phyloP scores from a whole-genome alignment of 1,140 invertebrate genomes.

The Andrena cerasifolii region DNA sequence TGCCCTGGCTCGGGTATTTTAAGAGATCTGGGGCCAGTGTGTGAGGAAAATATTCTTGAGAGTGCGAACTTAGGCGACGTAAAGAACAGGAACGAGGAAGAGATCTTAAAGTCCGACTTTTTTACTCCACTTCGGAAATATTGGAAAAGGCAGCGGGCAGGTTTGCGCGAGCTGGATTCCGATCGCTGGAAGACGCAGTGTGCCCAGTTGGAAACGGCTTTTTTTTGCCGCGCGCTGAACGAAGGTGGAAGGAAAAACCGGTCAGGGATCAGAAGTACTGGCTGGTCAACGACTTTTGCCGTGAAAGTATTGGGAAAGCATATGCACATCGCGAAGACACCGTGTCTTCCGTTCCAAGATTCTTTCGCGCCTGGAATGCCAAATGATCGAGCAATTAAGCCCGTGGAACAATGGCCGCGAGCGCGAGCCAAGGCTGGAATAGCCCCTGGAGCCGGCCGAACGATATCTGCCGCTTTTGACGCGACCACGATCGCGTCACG shows the following conservation, averaged over 20 bases:
- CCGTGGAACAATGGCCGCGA: too few species aligned
- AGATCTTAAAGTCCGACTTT: too few species aligned
- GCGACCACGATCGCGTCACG: background rate
- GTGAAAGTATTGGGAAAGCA: slow-evolving; percentile 46
- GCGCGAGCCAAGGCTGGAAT: slow-evolving; percentile 13
- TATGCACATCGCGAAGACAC: background rate
- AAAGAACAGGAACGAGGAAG: too few species aligned
- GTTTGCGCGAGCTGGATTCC: background rate
- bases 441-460: background rate
- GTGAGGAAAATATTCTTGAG: too few species aligned
- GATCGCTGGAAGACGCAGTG: background rate
- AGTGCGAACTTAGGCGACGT: too few species aligned
- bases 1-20: too few species aligned
- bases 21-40: background rate
- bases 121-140: too few species aligned
- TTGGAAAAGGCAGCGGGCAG: too few species aligned
- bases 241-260: slow-evolving; percentile 49
- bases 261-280: slow-evolving; percentile 37
- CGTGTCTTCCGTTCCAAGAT: background rate
- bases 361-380: background rate
- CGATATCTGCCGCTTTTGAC: background rate
- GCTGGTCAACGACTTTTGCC: slow-evolving; percentile 19
- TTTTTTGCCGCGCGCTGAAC: slow-evolving; percentile 6
- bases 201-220: background rate
- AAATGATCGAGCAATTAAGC: slow-evolving; percentile 16